Evolutionary conservation across 1,140 invertebrate species (phyloP), one percentile per base, ranked within the genome.

Genomic region (Aleiodes sp.): DNA sequence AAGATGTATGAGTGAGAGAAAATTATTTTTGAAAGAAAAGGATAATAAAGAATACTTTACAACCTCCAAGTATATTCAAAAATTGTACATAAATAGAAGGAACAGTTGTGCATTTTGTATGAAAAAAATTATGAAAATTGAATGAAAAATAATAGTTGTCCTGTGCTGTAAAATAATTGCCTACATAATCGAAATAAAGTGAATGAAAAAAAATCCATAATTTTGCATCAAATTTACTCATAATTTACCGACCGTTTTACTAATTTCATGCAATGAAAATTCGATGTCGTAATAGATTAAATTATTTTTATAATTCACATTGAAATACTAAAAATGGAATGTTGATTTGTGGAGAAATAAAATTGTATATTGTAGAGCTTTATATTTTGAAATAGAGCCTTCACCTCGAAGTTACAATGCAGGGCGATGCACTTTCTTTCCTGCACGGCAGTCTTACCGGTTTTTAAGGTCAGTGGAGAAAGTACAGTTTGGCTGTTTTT

Each of bases 401-500:
- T 65, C 46, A 59, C 61, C 52, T 69, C 57, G 59, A 56, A n/a
- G n/a, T n/a, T n/a, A n/a, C n/a, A n/a, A 16, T 68, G 68, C 31
- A 78, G 73, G 73, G 65, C 71, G 63, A 76, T 80, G 76, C 69
- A 81, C 76, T 80, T 79, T 79, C 76, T 74, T 78, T 75, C 61
- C 61, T 62, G 46, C 72, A 52, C 16, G 46, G 61, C 16, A 52
- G 12, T 43, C 39, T 61, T 72, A 64, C 62, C 66, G 62, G 69
- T 72, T 79, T 80, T 79, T 81, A 78, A 76, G 78, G 74, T 78
- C 77, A 76, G 7, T 61, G 70, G 78, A 80, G 79, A 81, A 81
- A 81, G 78, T 77, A 71, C 39, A 71, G 57, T 16, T 26, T 16
- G 39, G n/a, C 39, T 43, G 39, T 43, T 43, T 43, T 16, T 3